Evolutionary conservation across 2,888 invertebrate species (phyloP).

Genomic region (Synanthedon andrenaeformis): DNA sequence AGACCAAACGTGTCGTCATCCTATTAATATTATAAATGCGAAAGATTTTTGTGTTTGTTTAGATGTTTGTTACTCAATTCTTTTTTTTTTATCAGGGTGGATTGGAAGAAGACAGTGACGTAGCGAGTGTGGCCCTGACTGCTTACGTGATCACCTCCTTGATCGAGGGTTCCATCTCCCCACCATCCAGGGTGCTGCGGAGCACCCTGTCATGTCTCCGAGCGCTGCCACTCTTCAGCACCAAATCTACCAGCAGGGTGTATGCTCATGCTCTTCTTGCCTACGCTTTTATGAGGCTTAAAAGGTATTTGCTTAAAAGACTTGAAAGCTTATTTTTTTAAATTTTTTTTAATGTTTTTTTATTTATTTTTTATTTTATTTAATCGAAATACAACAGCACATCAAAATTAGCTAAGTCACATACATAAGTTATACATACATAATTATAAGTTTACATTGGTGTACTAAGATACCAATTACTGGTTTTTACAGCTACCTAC

Average conservation of each 20-base stretch:
- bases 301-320: constrained; percentile 9
- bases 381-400: no score
- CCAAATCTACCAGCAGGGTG: constrained; percentile 27
- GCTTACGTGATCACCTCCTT: constrained; percentile 78
- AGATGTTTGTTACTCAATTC: no score
- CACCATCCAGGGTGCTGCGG: constrained; percentile 53
- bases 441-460: no score
- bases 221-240: constrained; percentile 41
- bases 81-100: constrained; percentile 51
- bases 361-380: no score
- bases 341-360: not conserved
- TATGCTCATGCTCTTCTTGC: constrained; percentile 44
- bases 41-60: no score
- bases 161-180: constrained; percentile 66
- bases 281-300: constrained; percentile 40
- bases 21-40: no score
- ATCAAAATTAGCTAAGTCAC: no score
- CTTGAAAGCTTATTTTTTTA: not conserved
- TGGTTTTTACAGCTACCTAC: no score
- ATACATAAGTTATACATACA: no score
- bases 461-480: no score
- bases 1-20: no score
- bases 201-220: constrained; percentile 73
- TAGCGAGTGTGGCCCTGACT: constrained; percentile 73
- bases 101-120: constrained; percentile 56